phyloP scores from a whole-genome alignment of 2,888 invertebrate species.

The Tenthredo scrophulariae region DNA sequence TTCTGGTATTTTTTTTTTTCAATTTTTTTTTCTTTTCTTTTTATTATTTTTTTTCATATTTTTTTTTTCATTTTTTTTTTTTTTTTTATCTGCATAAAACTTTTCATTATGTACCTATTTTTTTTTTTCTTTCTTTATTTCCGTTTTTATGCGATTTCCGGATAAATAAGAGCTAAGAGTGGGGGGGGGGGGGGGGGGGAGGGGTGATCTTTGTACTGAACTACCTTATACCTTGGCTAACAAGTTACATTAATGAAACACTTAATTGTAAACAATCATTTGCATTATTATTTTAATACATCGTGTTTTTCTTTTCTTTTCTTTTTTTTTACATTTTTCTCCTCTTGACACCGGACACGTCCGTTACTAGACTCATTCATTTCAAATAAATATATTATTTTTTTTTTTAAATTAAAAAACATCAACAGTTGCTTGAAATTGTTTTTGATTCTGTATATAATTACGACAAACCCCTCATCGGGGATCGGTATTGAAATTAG shows the following conservation, averaged over 20 bases:
- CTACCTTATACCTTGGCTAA: conserved; percentile 50
- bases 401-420: not conserved
- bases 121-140: not conserved
- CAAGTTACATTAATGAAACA: conserved; percentile 44
- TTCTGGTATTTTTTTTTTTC: not conserved
- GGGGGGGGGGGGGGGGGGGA: too few relatives aligned
- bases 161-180: conserved; percentile 50
- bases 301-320: not conserved
- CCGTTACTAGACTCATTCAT: conserved; percentile 12
- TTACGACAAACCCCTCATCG: not conserved
- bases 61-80: not conserved
- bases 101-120: conserved; percentile 1
- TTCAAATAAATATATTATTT: conserved; percentile 16
- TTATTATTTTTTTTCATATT: not conserved
- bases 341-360: conserved; percentile 51
- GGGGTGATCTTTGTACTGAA: conserved; percentile 44
- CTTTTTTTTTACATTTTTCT: conserved; percentile 40
- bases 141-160: conserved; percentile 8
- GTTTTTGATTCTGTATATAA: not conserved
- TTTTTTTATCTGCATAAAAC: not conserved
- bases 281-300: conserved; percentile 51
- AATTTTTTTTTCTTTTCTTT: not conserved
- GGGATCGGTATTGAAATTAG: not conserved
- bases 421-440: not conserved
- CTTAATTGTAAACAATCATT: conserved; percentile 50